Evolutionary conservation across 2,888 invertebrate species (phyloP).

Genomic region (Timema cristinae): DNA sequence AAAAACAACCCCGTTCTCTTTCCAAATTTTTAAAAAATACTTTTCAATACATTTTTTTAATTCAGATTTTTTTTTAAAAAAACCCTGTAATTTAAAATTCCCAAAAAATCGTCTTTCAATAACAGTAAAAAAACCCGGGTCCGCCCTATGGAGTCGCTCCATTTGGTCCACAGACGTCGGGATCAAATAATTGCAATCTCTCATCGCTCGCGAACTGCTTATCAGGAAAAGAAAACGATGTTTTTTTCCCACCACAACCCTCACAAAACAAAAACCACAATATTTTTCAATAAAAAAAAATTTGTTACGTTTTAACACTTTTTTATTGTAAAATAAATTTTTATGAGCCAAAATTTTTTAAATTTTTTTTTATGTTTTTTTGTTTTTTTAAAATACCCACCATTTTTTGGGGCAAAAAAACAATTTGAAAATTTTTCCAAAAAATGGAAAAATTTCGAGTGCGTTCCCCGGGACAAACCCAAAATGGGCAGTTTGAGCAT

Average conservation of each 20-base stretch:
- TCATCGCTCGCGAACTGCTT: background rate
- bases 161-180: background rate
- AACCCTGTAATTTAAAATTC: too few species aligned
- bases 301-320: background rate
- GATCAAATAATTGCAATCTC: background rate
- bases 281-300: background rate
- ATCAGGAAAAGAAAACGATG: background rate
- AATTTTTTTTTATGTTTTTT: too few species aligned
- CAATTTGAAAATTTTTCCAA: background rate
- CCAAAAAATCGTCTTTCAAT: background rate
- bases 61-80: background rate
- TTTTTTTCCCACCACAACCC: background rate
- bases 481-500: too few species aligned
- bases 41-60: background rate
- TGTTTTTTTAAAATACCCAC: too few species aligned
- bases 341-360: background rate
- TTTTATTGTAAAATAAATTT: background rate
- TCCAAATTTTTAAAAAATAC: background rate
- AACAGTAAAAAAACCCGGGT: background rate
- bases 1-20: background rate
- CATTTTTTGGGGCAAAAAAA: too few species aligned
- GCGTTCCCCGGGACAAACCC: too few species aligned
- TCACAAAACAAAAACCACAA: background rate
- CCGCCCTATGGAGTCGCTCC: background rate
- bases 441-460: background rate